Percentiles rank a stretch among this genome's conserved stretches.
Evolutionary conservation across 2,888 invertebrate genomes (phyloP).

Genomic region (Drosophila anomalata): DNA sequence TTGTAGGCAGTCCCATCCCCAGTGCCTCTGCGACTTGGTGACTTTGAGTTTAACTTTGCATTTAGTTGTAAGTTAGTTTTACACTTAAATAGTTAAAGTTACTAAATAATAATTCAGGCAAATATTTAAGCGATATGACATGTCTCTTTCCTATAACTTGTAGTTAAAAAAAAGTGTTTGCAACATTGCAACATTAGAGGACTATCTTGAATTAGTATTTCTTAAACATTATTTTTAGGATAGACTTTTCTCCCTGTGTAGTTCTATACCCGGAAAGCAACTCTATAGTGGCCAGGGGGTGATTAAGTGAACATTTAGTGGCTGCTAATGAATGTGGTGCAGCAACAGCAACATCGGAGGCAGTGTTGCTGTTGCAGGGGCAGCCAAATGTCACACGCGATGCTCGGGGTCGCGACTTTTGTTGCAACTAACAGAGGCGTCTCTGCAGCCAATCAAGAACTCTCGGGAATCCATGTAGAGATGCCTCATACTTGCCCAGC

Average conservation of each 20-base stretch:
- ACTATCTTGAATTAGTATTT: too few species aligned
- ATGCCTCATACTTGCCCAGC: constrained; percentile 21
- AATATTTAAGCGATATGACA: background rate
- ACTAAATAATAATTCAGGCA: background rate
- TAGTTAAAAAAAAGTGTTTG: too few species aligned
- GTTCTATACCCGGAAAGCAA: constrained; percentile 30
- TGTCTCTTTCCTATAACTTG: too few species aligned
- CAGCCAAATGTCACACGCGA: constrained; percentile 73
- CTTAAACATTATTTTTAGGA: background rate
- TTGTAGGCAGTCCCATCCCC: constrained; percentile 56
- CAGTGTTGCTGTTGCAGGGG: constrained; percentile 45
- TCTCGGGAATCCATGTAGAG: constrained; percentile 10
- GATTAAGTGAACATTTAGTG: constrained; percentile 78
- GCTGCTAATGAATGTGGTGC: constrained; percentile 78
- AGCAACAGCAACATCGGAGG: constrained; percentile 21
- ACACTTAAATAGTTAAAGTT: background rate
- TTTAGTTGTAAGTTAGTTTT: constrained; percentile 43
- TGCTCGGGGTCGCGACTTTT: constrained; percentile 68
- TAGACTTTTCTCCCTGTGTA: constrained; percentile 8
- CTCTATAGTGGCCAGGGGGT: constrained; percentile 48
- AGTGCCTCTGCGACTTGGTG: constrained; percentile 28
- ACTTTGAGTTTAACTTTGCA: constrained; percentile 35
- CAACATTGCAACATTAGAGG: too few species aligned
- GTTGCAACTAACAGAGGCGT: constrained; percentile 62
- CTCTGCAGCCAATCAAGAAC: constrained; percentile 60